Conservation (phyloP, 23 tunicate genomes). For the Styela clava region DNA sequence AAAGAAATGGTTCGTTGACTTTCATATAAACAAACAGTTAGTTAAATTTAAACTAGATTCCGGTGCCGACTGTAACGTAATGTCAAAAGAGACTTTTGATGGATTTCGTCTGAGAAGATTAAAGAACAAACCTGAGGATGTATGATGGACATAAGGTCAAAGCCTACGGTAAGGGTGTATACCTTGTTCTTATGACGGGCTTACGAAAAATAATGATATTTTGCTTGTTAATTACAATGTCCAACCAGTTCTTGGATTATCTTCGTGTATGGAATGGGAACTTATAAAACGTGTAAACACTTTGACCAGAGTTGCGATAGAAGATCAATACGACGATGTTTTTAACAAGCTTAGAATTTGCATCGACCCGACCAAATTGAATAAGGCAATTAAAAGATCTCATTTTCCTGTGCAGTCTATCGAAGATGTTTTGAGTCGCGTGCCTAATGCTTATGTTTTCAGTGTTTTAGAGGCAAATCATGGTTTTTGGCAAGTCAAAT, state of each 20-base stretch:
- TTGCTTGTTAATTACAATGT: background rate
- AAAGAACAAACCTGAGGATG: background rate
- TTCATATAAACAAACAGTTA: background rate
- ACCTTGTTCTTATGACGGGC: background rate
- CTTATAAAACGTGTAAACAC: background rate
- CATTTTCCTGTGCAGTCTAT: conserved; percentile 1
- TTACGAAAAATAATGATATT: background rate
- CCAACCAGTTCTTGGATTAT: background rate
- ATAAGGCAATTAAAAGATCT: background rate
- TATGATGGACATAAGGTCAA: background rate
- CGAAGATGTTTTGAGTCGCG: background rate
- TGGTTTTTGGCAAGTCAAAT: background rate
- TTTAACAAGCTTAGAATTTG: conserved; percentile 22
- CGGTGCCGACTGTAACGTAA: background rate
- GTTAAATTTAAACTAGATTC: background rate
- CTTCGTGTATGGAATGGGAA: background rate
- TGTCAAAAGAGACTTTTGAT: background rate
- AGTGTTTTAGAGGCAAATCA: background rate
- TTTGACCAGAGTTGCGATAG: too few species aligned
- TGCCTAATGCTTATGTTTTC: background rate
- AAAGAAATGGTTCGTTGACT: background rate
- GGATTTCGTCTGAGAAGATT: too few species aligned
- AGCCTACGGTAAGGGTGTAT: background rate
- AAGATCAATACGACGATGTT: too few species aligned
- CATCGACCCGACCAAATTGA: conserved; percentile 16